Evolutionary conservation across 2,888 invertebrate genomes (phyloP), one percentile per base, ranked within the genome.

Genomic region (Dromius quadrimaculatus): DNA sequence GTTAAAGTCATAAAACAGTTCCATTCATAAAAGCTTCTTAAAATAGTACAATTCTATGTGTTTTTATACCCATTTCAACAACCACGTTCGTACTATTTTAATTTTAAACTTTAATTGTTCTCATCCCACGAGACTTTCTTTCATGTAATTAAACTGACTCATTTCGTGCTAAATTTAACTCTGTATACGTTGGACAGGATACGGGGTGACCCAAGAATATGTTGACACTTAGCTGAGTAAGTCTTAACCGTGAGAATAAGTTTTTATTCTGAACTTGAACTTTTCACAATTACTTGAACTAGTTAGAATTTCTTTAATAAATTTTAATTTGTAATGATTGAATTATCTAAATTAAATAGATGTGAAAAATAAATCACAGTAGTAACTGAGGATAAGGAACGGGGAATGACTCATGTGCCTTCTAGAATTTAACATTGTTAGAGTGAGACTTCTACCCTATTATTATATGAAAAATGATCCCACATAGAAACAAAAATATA

Each of bases 11-110:
- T 54, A 54, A 54, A 54, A 54, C 15, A 28, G 15, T 17, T 54
- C 28, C 50, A 54, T 54, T 54, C 50, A 54, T 54, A 54, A 54
- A 47, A 54, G 28, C 50, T 28, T 54, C 50, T 54, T 54, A 54
- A 54, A 54, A 54, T 54, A 54, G 50, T 28, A 28, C n/a, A 23
- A 2, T 28, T 28, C 11, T 28, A 54, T 8, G 13, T 23, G 23
- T 23, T 22, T 22, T 54, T 54, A 54, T 15, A 28, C 28, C 15
- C 28, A 54, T 28, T 54, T 54, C 28, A 28, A n/a, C n/a, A n/a
- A 28, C 28, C 50, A 54, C 50, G 50, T 54, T 54, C 8, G 50
- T 54, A 54, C 50, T 54, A 54, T 54, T 54, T 54, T 54, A 54
- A 54, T 54, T 54, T 28, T 54, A 11, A 9, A 54, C 50, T 54